phyloP scores from a whole-genome alignment of 2,888 invertebrate species.

The Galerucella calmariensis region DNA sequence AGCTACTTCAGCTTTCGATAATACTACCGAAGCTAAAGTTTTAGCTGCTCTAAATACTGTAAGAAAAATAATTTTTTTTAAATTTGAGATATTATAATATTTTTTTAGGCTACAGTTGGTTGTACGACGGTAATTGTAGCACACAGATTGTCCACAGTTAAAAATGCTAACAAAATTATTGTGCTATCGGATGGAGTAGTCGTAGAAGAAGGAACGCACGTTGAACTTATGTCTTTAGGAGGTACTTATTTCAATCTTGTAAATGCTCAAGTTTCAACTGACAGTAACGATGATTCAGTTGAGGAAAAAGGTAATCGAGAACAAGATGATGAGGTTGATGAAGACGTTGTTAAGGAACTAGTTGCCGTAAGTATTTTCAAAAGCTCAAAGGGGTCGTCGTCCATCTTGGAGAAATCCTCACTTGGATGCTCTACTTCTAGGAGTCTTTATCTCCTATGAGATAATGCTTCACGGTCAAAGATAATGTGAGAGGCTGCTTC shows the following conservation, averaged over 20 bases:
- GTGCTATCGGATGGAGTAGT: constrained; percentile 77
- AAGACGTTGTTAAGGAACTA: neutral
- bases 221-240: constrained; percentile 73
- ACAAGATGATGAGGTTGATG: neutral
- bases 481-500: too few relatives aligned
- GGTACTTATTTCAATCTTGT: constrained; percentile 78
- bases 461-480: too few relatives aligned
- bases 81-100: neutral
- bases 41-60: constrained; percentile 83
- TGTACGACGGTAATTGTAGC: constrained; percentile 87
- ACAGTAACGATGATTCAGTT: constrained; percentile 13
- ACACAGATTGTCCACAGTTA: constrained; percentile 84
- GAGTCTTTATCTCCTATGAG: too few relatives aligned
- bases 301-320: neutral
- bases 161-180: constrained; percentile 82
- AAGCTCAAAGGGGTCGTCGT: neutral
- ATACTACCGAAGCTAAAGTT: constrained; percentile 86
- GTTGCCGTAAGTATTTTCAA: neutral
- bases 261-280: constrained; percentile 68
- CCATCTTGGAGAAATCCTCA: too few relatives aligned
- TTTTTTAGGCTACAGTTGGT: constrained; percentile 74
- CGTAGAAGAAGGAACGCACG: constrained; percentile 78
- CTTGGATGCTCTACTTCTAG: too few relatives aligned
- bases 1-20: constrained; percentile 53
- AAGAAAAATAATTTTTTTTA: constrained; percentile 60